These are phyloP conservation scores for Hipposideros larvatus DNA, from an alignment of 2,797 vertebrate genomes.

Conservation along the genomic window DNA sequence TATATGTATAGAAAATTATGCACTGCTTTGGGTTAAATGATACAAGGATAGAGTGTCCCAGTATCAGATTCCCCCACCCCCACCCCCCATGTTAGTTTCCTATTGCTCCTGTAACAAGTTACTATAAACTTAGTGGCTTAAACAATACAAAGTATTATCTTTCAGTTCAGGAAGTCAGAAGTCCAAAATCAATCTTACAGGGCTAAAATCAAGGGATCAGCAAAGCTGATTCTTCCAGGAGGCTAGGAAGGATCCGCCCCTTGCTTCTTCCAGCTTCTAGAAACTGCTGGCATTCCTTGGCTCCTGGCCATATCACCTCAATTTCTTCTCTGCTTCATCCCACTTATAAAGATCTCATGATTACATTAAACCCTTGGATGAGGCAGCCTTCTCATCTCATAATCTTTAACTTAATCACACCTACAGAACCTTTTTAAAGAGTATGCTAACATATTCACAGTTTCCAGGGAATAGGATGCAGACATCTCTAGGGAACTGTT, in stretches of 20 bases:
- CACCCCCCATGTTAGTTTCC: background rate
- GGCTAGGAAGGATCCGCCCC: background rate
- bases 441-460: background rate
- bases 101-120: background rate
- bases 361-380: background rate
- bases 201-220: background rate
- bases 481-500: background rate
- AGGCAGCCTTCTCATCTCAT: background rate
- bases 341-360: background rate
- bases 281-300: background rate
- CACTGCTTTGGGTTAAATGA: background rate
- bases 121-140: background rate
- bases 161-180: background rate
- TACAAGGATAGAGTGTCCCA: background rate
- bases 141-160: background rate
- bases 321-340: background rate
- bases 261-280: background rate
- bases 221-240: background rate
- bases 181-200: background rate
- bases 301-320: background rate
- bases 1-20: background rate
- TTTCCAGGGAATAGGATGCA: background rate
- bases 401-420: background rate
- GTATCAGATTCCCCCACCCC: background rate
- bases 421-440: background rate